Base-by-base conservation (phyloP, 2,113 vertebrate species). In the Rhipidura dahli region DNA sequence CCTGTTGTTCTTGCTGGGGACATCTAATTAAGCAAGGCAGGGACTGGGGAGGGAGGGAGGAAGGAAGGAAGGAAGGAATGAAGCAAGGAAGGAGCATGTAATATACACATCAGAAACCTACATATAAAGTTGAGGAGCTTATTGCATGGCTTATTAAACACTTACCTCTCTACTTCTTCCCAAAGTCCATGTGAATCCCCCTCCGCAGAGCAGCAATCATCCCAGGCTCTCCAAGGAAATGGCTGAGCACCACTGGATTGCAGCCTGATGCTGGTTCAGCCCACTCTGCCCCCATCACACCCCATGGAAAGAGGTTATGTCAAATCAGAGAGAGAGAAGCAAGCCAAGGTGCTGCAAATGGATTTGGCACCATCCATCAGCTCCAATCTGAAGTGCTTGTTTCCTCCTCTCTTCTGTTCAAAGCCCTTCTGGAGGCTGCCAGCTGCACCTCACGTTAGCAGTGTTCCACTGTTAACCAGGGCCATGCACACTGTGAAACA, bases 1-100 rank as follows among this genome's bases (percentile, higher is more conserved):
- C 83, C 64, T 94, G 47, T 57, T 95, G 66, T 64, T 87, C 57
- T 83, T 5, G 0, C 61, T 71, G 76, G 26, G 76, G 37, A 47
- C 50, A 76, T 39, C 63, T 87, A 73, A 96, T 95, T 95, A 84
- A 93, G 63, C 3, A 3, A 89, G 63, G 26, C 72, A 76, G n/a
- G 40, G 50, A 79, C 17, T 13, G 54, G 23, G 56, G 65, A 88
- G 42, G 35, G 84, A 45, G 35, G 84, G 79, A 68, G 69, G 42
- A 49, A 50, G 33, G 84, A 78, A 70, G 63, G 40, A 50, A 44
- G 81, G 54, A 92, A 69, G n/a, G n/a, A n/a, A n/a, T n/a, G n/a
- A n/a, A n/a, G n/a, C n/a, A n/a, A n/a, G 54, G 13, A 85, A 27
- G 27, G 3, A 44, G 24, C 56, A 87, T 33, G 73, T 77, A 82